Evolutionary conservation across 2,797 vertebrate genomes (phyloP).

Genomic region (Lateolabrax maculatus): DNA sequence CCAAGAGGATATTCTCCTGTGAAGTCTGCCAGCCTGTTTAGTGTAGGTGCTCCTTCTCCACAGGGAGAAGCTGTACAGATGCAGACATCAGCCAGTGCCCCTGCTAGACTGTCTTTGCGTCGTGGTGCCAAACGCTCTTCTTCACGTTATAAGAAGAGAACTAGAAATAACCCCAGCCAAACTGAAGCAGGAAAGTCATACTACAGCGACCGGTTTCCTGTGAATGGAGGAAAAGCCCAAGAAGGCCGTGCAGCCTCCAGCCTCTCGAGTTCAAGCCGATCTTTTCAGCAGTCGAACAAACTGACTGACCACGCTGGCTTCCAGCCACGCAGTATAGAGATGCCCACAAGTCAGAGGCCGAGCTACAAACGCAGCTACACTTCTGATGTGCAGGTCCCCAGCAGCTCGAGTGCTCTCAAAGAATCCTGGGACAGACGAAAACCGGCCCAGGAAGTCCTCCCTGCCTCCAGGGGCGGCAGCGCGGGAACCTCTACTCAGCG

Average conservation of each 20-base stretch:
- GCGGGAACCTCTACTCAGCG: background rate
- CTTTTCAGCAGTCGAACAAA: background rate
- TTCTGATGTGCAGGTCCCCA: background rate
- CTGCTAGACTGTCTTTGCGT: background rate
- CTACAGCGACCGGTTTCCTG: rapidly evolving
- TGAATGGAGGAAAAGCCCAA: background rate
- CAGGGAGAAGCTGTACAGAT: rapidly evolving
- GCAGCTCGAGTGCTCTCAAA: rapidly evolving
- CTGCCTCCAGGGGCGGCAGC: background rate
- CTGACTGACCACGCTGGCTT: background rate
- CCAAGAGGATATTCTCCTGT: background rate
- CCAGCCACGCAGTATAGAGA: background rate
- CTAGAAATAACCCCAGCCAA: background rate
- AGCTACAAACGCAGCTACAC: background rate
- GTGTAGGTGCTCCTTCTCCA: rapidly evolving
- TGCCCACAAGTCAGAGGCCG: background rate
- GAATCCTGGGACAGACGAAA: background rate
- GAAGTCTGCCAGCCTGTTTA: background rate
- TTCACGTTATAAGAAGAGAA: rapidly evolving
- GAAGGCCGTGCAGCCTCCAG: background rate
- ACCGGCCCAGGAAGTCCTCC: background rate
- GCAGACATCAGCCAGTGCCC: slow-evolving; percentile 23
- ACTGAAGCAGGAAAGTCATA: rapidly evolving
- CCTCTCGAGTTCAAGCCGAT: background rate
- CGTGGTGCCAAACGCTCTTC: background rate